Conservation (phyloP, 2,888 invertebrate genomes). For the Agrochola litura region DNA sequence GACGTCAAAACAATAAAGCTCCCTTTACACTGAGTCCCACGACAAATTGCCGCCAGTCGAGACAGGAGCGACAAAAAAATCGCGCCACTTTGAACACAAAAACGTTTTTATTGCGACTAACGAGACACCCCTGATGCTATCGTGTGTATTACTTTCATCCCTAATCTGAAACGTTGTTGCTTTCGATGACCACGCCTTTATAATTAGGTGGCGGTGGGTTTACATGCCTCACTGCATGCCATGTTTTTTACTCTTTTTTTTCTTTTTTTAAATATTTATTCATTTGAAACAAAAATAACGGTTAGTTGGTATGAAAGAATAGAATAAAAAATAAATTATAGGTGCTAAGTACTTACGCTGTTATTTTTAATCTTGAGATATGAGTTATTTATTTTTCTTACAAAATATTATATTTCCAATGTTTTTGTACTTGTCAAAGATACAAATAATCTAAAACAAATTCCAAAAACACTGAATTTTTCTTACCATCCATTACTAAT, state of each 20-base stretch:
- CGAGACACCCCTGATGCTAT: slow-evolving; percentile 87
- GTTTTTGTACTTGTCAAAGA: background rate
- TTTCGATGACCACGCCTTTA: slow-evolving; percentile 82
- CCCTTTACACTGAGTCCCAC: slow-evolving; percentile 72
- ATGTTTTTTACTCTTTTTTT: background rate
- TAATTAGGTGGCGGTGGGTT: slow-evolving; percentile 80
- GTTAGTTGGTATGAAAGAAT: background rate
- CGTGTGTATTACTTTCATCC: slow-evolving; percentile 89
- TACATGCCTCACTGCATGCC: slow-evolving; percentile 71
- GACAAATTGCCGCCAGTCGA: slow-evolving; percentile 85
- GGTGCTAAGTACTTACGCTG: background rate
- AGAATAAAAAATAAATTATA: background rate
- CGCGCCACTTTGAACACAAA: slow-evolving; percentile 83
- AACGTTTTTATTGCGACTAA: slow-evolving; percentile 87
- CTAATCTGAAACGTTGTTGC: slow-evolving; percentile 81
- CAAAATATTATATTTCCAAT: background rate
- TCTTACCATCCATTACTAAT: slow-evolving; percentile 5
- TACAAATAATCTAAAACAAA: background rate
- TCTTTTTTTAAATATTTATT: background rate
- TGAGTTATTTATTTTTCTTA: background rate
- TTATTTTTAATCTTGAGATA: background rate
- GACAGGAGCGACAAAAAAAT: slow-evolving; percentile 87
- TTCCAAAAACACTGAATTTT: background rate
- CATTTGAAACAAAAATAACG: background rate
- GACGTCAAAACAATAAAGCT: slow-evolving; percentile 62